Base-by-base conservation (phyloP, 2,113 vertebrate genomes). In the Rhinolophus ferrumequinum region DNA sequence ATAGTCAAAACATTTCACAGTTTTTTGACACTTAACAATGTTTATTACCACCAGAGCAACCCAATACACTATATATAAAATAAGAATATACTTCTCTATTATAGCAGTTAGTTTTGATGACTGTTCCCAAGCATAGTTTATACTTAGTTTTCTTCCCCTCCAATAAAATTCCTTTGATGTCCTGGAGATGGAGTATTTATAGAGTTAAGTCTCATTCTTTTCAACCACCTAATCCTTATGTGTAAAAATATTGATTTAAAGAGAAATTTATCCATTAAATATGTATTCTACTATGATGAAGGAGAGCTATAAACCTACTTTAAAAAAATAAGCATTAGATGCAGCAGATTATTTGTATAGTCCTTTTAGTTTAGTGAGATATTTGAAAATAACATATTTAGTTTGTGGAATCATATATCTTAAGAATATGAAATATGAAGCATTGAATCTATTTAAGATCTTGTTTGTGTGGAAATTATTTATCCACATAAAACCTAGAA, bases 41-140 rank as follows among this genome's bases (percentile, higher is more conserved):
- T 96, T 96, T 98, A 97, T 91, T 94, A 70, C 94, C 26, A 82
- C 66, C 41, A 95, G 44, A 83, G 50, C 24, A 82, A 96, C 21
- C 52, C 16, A 93, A 38, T 93, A 33, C 30, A 47, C 21, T 81
- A 44, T 75, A 70, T 77, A 96, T 95, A 94, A 95, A 93, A 88
- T 66, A 82, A 86, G 76, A 93, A 94, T 76, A 88, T 79, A 66
- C 19, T 89, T 94, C 91, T 83, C 50, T 95, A 79, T 88, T 95
- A 89, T 8, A 44, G 58, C 69, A 96, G 79, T 97, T 97, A 93
- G 52, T 62, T 88, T 94, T 97, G 93, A 93, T 75, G 75, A 88
- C 95, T 90, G 47, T 52, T 95, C 33, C 30, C 13, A 28, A 50
- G 28, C 28, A 90, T 73, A 77, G 47, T 90, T 97, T 93, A 93